Conservation (phyloP, 2,888 invertebrate genomes). For the Steromphala cineraria region DNA sequence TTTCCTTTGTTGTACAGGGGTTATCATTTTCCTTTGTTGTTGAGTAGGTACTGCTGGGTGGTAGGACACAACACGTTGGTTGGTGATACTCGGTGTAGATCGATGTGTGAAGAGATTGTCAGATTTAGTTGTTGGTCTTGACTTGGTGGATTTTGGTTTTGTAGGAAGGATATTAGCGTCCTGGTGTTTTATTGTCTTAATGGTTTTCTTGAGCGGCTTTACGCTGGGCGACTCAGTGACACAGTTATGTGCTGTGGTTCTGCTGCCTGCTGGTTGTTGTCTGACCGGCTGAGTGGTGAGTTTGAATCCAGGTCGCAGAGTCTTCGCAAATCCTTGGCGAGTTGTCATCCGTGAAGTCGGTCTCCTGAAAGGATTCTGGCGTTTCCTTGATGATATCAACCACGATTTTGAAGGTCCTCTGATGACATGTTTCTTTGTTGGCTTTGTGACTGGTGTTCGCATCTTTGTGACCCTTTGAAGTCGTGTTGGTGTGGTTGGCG, state of each 20-base stretch:
- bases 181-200: neutral
- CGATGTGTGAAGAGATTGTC: neutral
- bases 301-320: too few relatives aligned
- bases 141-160: conserved; percentile 1
- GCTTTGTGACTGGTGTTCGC: neutral
- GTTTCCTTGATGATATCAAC: neutral
- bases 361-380: neutral
- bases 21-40: too few relatives aligned
- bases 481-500: neutral
- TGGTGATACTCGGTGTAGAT: neutral
- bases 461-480: neutral
- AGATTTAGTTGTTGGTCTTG: neutral
- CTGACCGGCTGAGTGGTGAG: neutral
- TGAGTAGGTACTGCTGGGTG: neutral
- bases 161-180: neutral
- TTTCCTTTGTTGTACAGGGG: too few relatives aligned
- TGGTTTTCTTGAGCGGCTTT: neutral
- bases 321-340: too few relatives aligned
- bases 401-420: neutral
- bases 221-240: neutral
- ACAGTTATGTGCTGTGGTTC: neutral
- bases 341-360: neutral
- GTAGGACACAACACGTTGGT: neutral
- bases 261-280: neutral
- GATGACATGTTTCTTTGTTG: neutral